phyloP scores from a whole-genome alignment of 2,888 invertebrate species.

The Palloptera scutellata region DNA sequence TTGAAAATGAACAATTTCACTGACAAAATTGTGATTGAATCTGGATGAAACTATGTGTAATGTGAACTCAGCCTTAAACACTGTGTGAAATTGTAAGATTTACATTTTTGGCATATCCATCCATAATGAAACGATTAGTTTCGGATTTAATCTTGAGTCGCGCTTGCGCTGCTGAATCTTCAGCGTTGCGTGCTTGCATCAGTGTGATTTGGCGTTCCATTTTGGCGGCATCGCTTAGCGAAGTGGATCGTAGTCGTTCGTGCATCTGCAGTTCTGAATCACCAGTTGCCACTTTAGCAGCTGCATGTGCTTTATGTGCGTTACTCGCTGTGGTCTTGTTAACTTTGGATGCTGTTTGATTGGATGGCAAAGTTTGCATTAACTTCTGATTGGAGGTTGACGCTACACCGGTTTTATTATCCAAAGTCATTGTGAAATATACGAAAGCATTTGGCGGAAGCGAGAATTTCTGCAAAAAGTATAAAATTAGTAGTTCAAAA shows the following conservation, averaged over 20 bases:
- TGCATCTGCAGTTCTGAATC: neutral
- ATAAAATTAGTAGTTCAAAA: no score
- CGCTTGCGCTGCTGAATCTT: slow-evolving; percentile 51
- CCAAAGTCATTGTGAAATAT: slow-evolving; percentile 44
- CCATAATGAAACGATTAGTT: slow-evolving; percentile 58
- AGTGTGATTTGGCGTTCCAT: slow-evolving; percentile 53
- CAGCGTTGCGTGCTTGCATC: slow-evolving; percentile 55
- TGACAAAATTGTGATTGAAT: no score
- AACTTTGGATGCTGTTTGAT: slow-evolving; percentile 15
- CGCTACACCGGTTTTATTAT: neutral
- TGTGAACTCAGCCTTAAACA: neutral
- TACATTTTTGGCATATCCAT: slow-evolving; percentile 64
- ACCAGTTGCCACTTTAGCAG: neutral
- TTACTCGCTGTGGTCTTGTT: neutral
- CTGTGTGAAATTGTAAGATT: slow-evolving; percentile 29
- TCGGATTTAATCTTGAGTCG: slow-evolving; percentile 47
- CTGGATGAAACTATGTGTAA: neutral
- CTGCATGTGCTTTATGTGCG: neutral
- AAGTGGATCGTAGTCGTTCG: slow-evolving; percentile 29
- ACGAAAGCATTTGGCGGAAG: slow-evolving; percentile 59
- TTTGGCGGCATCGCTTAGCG: slow-evolving; percentile 36
- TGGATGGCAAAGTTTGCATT: slow-evolving; percentile 23
- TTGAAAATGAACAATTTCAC: no score
- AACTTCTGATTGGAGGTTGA: slow-evolving; percentile 1
- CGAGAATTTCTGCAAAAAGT: slow-evolving; percentile 51